Base-by-base conservation (phyloP, 2,888 invertebrate genomes). In the Bombyx huttoni region DNA sequence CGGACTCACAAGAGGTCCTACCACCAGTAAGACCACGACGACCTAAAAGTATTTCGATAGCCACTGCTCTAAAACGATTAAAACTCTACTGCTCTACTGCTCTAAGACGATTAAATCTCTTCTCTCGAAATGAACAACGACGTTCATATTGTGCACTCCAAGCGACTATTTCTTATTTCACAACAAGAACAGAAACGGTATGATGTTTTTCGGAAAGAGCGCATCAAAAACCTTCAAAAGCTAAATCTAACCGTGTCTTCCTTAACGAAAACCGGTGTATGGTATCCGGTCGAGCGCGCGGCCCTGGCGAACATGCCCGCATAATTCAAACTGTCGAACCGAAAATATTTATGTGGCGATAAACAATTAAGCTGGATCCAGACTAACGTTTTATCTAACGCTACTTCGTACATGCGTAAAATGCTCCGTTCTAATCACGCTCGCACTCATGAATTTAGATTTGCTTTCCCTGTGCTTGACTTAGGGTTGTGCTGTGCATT, bases 401-500 rank as follows among this genome's bases (percentile, higher is more conserved):
- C 65, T 64, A 67, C 67, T 63, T 62, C 67, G 62, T 62, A 64
- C 62, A 56, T 56, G 60, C 60, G 64, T 68, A 64, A 65, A 70
- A 51, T 35, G 53, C 53, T 51, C 65, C 66, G 70, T 69, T 73
- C 77, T 78, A 79, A 79, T 78, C 78, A 78, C 69, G 70, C 61
- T 58, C 59, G 63, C 67, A 65, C 71, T 75, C 78, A 75, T 76
- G 73, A 77, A 76, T 78, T 77, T 75, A 73, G 75, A 73, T 76
- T 72, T 68, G 61, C 58, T 61, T 54, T 55, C 54, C 57, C 56
- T 59, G 24, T 24, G 53, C 59, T 45, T 40, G 9, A 46, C 9
- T 46, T 60, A 67, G 63, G 70, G 63, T 56, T 69, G 63, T 24
- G 24, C 24, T 24, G 5, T 24, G 24, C 24, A 5, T 24, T 24